Evolutionary conservation across 92 coral and sea anemone species (phyloP).

Genomic region (Ricordea florida): DNA sequence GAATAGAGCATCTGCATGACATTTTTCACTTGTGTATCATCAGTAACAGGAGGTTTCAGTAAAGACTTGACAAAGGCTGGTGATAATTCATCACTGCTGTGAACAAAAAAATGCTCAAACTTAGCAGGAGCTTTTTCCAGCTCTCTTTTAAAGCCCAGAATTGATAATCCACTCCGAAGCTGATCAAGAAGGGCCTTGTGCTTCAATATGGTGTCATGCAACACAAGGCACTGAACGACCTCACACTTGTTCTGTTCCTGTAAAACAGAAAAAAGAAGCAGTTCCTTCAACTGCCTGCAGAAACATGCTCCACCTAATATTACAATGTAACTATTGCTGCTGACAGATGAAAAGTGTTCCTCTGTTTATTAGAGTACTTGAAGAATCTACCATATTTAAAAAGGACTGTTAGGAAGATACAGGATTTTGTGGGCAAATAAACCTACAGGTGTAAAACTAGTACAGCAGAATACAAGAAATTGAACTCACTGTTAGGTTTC

Average conservation of each 20-base stretch:
- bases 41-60: slow-evolving; percentile 48
- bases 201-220: slow-evolving; percentile 53
- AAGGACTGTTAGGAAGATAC: not conserved
- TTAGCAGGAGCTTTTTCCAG: slow-evolving; percentile 46
- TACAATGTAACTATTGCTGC: slow-evolving; percentile 22
- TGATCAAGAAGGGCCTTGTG: slow-evolving; percentile 58
- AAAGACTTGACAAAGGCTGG: slow-evolving; percentile 29
- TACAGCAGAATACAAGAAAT: not conserved
- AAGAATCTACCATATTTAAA: not conserved
- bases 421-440: slow-evolving; percentile 2
- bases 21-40: slow-evolving; percentile 27
- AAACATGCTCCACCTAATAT: slow-evolving; percentile 36
- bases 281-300: not conserved
- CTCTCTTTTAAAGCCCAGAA: slow-evolving; percentile 39
- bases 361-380: slow-evolving; percentile 10
- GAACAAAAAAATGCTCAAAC: slow-evolving; percentile 67
- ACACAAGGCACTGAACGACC: slow-evolving; percentile 45
- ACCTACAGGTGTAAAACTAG: not conserved
- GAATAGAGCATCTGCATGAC: too few relatives aligned
- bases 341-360: slow-evolving; percentile 10
- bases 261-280: not conserved
- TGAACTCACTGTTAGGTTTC: slow-evolving; percentile 40
- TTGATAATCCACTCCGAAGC: slow-evolving; percentile 52
- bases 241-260: slow-evolving; percentile 36
- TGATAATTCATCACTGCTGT: slow-evolving; percentile 26